Evolutionary conservation across 2,113 vertebrate genomes (phyloP).

Genomic region (Nanorana parkeri): DNA sequence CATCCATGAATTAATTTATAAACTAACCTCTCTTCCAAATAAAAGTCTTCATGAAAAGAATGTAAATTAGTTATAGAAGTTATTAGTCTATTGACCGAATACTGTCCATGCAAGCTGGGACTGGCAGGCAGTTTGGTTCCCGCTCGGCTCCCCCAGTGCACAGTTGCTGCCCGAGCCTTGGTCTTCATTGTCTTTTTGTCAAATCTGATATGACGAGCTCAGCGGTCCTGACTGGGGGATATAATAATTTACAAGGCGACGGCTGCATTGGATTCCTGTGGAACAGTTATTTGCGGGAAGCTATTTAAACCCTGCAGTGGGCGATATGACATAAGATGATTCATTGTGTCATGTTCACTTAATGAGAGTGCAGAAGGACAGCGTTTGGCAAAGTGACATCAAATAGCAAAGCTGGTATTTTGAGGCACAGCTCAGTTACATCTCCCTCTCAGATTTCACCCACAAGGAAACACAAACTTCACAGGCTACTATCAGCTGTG

Average conservation of each 20-base stretch:
- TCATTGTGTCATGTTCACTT: conserved; percentile 40
- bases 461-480: conserved; percentile 39
- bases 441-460: conserved; percentile 29
- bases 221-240: conserved; percentile 1
- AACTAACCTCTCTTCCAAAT: too few species aligned
- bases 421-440: conserved; percentile 44
- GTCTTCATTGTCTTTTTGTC: conserved; percentile 28
- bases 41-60: too few species aligned
- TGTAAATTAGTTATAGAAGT: too few species aligned
- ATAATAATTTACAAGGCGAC: conserved; percentile 27
- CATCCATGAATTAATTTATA: too few species aligned
- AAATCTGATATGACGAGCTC: conserved; percentile 21
- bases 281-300: conserved; percentile 27
- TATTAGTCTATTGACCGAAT: too few species aligned
- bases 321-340: conserved; percentile 30
- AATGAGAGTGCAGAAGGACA: conserved; percentile 30
- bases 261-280: conserved; percentile 23
- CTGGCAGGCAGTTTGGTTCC: neutral
- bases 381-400: conserved; percentile 23
- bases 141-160: neutral
- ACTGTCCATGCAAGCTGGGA: conserved; percentile 1
- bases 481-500: conserved; percentile 9
- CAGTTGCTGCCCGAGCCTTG: neutral
- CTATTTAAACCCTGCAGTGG: conserved; percentile 28
- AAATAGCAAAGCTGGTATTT: conserved; percentile 22